Base-by-base conservation (phyloP, 2,113 vertebrate genomes). In the Probosciger aterrimus region DNA sequence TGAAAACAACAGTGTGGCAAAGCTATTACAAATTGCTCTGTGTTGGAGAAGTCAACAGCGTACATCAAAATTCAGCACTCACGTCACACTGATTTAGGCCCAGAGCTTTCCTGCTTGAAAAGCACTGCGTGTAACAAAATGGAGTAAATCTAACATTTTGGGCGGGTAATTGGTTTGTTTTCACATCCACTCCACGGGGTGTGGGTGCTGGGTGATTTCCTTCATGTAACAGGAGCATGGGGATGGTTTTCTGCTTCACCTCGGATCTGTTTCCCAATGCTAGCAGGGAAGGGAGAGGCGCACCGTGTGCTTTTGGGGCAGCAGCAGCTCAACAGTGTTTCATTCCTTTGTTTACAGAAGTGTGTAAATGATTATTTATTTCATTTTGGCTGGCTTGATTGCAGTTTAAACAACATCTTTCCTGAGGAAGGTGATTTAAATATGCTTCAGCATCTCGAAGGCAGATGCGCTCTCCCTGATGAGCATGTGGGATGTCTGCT, bases 1-100 rank as follows among this genome's bases (percentile, higher is more conserved):
- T 97, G 98, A 97, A 97, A 97, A 96, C 97, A 97, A 96, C 94
- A 75, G 96, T 55, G 81, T 90, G 97, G 96, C 96, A 86, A 93
- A 97, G 97, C 97, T 93, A 94, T 97, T 97, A 98, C 98, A 97
- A 97, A 98, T 98, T 98, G 97, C 96, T 96, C 92, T 52, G 87
- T 94, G 97, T 95, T 95, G 94, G 95, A 93, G 96, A 97, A 98
- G 97, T 97, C 97, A 97, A 95, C 97, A 96, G 97, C 97, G 94
- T 79, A 95, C 94, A 97, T 97, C 96, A 96, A 95, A 96, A 97
- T 88, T 80, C 95, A 46, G 46, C 15, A 62, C 68, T 82, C 10
- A 83, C 17, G 9, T 91, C 90, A 86, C n/a, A 89, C 97, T 96
- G 97, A 90, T 96, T 96, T 93, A 88, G 83, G 95, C 97, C 94